A percentile compares a stretch with the other conserved stretches of the same genome.
Evolutionary conservation across 2,113 vertebrate genomes (phyloP).

Genomic region (Mandrillus leucophaeus): DNA sequence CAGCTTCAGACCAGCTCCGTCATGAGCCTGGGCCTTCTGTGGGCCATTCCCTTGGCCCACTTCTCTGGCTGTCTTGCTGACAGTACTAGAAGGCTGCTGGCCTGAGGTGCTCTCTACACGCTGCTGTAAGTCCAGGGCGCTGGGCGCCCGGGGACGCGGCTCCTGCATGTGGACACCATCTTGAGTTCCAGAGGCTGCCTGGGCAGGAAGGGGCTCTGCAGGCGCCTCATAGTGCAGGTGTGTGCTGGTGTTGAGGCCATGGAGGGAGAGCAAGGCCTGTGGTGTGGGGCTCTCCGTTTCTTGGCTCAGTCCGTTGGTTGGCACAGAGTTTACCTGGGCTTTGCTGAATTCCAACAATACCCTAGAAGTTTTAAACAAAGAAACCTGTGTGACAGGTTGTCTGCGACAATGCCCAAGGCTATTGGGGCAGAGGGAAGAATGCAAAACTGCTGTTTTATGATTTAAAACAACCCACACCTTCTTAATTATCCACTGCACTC

Average conservation of each 20-base stretch:
- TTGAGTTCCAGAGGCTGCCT: not conserved
- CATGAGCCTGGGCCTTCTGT: not conserved
- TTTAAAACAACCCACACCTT: not conserved
- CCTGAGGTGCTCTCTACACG: fast-evolving
- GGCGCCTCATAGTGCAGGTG: fast-evolving
- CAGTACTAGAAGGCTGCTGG: fast-evolving
- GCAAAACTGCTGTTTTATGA: not conserved
- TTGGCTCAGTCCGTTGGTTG: not conserved
- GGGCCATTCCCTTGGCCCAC: fast-evolving
- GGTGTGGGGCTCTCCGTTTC: not conserved
- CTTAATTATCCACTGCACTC: not conserved
- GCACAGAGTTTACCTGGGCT: conserved; percentile 69
- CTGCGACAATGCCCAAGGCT: not conserved
- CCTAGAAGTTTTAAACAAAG: conserved; percentile 76
- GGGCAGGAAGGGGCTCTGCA: not conserved
- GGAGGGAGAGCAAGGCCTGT: not conserved
- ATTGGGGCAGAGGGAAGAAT: not conserved
- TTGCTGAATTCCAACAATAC: conserved; percentile 84
- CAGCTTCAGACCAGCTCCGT: conserved; percentile 74
- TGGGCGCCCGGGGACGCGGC: not conserved
- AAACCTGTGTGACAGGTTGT: conserved; percentile 46
- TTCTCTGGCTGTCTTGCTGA: not conserved
- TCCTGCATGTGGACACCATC: not conserved
- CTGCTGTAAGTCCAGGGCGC: not conserved
- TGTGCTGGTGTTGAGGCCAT: not conserved